Evolutionary conservation across 1,140 invertebrate species (phyloP).

Genomic region (Dendroctonus valens): DNA sequence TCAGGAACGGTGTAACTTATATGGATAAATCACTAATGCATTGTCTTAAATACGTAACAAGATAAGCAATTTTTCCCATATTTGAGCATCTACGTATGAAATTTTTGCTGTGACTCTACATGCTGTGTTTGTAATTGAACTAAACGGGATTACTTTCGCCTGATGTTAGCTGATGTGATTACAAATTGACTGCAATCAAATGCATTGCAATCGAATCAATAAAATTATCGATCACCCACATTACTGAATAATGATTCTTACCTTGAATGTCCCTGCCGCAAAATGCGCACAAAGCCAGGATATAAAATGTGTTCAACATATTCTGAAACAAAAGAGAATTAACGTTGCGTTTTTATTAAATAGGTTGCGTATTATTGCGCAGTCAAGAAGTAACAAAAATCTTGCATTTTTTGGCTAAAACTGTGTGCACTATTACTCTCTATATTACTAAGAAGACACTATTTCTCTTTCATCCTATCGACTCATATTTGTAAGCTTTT

Average conservation of each 20-base stretch:
- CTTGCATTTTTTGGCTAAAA: no score
- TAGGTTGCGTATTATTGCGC: background rate
- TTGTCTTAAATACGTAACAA: no score
- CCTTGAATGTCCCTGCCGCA: constrained; percentile 27
- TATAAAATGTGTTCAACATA: constrained; percentile 33
- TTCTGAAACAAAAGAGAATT: constrained; percentile 31
- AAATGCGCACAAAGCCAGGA: constrained; percentile 30
- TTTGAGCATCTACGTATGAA: no score
- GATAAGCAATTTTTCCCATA: no score
- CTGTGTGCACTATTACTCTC: no score
- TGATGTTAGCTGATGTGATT: no score
- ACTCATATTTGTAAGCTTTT: no score
- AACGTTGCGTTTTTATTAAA: background rate
- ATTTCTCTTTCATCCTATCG: no score
- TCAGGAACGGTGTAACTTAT: no score
- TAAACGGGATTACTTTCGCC: background rate
- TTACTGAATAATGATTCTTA: constrained; percentile 16
- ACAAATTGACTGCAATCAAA: no score
- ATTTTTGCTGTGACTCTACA: background rate
- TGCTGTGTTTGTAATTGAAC: background rate
- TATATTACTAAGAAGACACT: no score
- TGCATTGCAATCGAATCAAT: background rate
- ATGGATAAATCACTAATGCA: no score
- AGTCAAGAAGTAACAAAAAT: background rate
- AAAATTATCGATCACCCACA: constrained; percentile 15